Conservation (phyloP, 2,797 vertebrate genomes). For the Cryptoblepharus egeriae region DNA sequence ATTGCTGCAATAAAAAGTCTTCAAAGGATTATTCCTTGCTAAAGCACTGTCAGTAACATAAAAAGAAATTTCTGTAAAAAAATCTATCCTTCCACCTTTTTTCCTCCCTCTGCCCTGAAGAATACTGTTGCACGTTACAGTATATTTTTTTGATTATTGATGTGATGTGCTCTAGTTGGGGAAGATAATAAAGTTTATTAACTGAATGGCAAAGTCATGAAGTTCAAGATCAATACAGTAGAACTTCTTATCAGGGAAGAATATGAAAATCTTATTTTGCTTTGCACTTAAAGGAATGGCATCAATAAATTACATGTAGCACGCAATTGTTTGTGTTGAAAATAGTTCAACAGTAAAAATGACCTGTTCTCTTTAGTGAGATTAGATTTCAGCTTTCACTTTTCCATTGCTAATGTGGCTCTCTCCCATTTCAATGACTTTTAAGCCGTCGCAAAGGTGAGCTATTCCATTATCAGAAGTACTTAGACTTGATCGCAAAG, state of each 20-base stretch:
- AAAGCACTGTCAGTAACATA: conserved; percentile 34
- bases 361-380: conserved; percentile 29
- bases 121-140: not conserved
- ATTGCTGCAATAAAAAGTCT: conserved; percentile 37
- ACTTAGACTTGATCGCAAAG: conserved; percentile 44
- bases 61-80: conserved; percentile 16
- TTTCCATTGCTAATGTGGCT: conserved; percentile 48
- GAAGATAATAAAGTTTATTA: conserved; percentile 40
- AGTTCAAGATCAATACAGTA: conserved; percentile 36
- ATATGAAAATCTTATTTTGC: conserved; percentile 40
- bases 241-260: conserved; percentile 41
- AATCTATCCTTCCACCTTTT: conserved; percentile 8
- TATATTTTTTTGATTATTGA: conserved; percentile 51
- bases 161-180: conserved; percentile 29
- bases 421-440: conserved; percentile 45
- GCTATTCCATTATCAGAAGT: conserved; percentile 41
- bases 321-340: conserved; percentile 30
- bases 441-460: conserved; percentile 47
- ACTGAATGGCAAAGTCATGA: conserved; percentile 32
- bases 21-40: conserved; percentile 49
- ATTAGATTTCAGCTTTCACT: conserved; percentile 39
- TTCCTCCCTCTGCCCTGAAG: not conserved
- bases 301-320: conserved; percentile 16
- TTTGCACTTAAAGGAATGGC: conserved; percentile 41
- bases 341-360: conserved; percentile 34